These are phyloP conservation scores for Pseudomyrmex sp. DNA, from an alignment of 1,140 invertebrate species.

Conservation along the genomic window DNA sequence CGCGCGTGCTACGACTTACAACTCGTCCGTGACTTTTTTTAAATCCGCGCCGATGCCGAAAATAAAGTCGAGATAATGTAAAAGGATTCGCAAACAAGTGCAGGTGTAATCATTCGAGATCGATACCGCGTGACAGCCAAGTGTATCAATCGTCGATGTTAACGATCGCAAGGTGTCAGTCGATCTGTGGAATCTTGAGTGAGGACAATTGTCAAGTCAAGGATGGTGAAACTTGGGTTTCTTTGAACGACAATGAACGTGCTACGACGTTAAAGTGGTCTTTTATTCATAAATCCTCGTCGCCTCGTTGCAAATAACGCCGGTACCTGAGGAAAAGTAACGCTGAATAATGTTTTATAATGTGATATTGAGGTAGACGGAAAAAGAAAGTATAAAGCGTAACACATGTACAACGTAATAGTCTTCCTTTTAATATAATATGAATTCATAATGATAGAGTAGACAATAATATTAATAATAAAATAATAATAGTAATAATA, in stretches of 20 bases:
- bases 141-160: not conserved
- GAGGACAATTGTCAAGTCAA: constrained; percentile 26
- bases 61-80: constrained; percentile 12
- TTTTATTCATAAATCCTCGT: constrained; percentile 51
- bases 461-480: constrained; percentile 84
- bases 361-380: constrained; percentile 47
- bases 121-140: not conserved
- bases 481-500: constrained; percentile 77
- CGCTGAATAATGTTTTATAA: constrained; percentile 41
- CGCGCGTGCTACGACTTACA: constrained; percentile 74
- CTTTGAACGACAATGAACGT: constrained; percentile 47
- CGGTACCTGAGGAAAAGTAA: constrained; percentile 34
- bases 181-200: constrained; percentile 13
- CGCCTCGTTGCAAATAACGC: constrained; percentile 33
- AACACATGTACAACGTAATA: constrained; percentile 82
- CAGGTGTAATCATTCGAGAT: not conserved
- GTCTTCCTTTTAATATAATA: constrained; percentile 85
- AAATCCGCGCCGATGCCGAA: constrained; percentile 67
- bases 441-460: constrained; percentile 82
- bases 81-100: constrained; percentile 36
- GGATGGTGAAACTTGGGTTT: constrained; percentile 42
- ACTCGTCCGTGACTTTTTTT: constrained; percentile 72
- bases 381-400: constrained; percentile 62
- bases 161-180: not conserved
- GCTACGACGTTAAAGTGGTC: constrained; percentile 52